Evolutionary conservation across 2,888 invertebrate genomes (phyloP), one percentile per base, ranked within the genome.

Genomic region (Tipula lateralis): DNA sequence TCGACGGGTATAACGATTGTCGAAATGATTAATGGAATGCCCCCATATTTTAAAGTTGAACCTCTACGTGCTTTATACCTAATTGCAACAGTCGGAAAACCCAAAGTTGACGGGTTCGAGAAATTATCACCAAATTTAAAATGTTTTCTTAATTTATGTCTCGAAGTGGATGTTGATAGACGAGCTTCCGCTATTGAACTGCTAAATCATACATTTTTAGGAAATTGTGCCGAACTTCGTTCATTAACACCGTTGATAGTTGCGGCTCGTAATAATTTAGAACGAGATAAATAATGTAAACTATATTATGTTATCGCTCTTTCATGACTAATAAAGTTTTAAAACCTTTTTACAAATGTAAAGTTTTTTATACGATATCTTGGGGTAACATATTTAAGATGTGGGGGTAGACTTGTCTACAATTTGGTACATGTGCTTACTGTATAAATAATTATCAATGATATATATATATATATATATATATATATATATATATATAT

Each of bases 1-100:
- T 97, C 97, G 0, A 91, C 99, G 85, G 98, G 98, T 16, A 99
- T 99, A 86, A 98, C 99, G 98, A 97, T 97, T 0, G 97, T 99
- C 85, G 90, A 90, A 87, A 97, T 97, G 96, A 95, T 99, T 84
- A 98, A 98, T 89, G 99, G 99, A 0, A 97, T 97, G 88, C 99
- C 99, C 0, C 99, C 99, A 0, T 99, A 99, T 89, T 93, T 99
- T 89, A 96, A 97, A 88, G 98, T 99, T 90, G 95, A 97, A 0
- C 98, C 98, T 0, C 89, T 98, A 30, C 92, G 96, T 87, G 98
- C 99, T n/a, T 92, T 99, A 83, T 99, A 98, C 92, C 91, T 98
- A 87, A 99, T 99, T 86, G 98, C 99, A 0, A 96, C 98, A 0
- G 96, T 97, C 86, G 99, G 99, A 1, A 94, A 98, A 87, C 99